Percentiles rank a stretch among this genome's conserved stretches.
Conservation (phyloP, 2,113 vertebrate genomes). For the Chaetura pelagica region DNA sequence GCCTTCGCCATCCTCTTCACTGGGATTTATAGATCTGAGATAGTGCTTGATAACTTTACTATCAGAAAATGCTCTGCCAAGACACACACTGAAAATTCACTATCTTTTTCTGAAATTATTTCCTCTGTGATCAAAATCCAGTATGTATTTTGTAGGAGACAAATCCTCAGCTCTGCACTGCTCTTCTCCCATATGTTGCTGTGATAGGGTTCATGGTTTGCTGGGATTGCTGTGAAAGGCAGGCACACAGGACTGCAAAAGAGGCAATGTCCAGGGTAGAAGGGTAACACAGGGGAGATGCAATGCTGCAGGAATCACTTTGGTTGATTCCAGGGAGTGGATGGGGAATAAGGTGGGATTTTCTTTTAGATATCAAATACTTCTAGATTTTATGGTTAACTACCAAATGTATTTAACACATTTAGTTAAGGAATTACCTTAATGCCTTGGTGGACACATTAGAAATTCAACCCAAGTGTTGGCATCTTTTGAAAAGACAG, state of each 20-base stretch:
- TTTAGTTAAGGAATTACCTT: not conserved
- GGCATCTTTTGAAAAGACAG: not conserved
- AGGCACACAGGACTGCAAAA: fast-evolving
- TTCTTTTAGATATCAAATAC: not conserved
- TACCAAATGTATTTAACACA: not conserved
- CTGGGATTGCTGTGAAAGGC: not conserved
- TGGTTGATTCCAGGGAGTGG: not conserved
- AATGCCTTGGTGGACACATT: not conserved
- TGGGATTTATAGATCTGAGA: not conserved
- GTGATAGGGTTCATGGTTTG: not conserved
- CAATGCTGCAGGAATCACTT: not conserved
- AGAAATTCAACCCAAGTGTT: not conserved
- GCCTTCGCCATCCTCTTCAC: not conserved
- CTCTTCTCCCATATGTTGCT: not conserved
- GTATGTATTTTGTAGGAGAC: not conserved
- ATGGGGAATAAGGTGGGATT: fast-evolving
- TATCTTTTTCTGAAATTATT: not conserved
- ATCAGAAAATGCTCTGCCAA: not conserved
- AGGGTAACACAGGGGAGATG: not conserved
- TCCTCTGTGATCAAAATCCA: not conserved
- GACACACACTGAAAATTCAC: not conserved
- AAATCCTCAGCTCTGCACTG: not conserved
- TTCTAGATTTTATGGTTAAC: not conserved
- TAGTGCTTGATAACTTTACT: not conserved
- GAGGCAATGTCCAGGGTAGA: not conserved